Evolutionary conservation across 2,797 vertebrate genomes (phyloP), one percentile per base, ranked within the genome.

Genomic region (Dendrocincla tyrannina): DNA sequence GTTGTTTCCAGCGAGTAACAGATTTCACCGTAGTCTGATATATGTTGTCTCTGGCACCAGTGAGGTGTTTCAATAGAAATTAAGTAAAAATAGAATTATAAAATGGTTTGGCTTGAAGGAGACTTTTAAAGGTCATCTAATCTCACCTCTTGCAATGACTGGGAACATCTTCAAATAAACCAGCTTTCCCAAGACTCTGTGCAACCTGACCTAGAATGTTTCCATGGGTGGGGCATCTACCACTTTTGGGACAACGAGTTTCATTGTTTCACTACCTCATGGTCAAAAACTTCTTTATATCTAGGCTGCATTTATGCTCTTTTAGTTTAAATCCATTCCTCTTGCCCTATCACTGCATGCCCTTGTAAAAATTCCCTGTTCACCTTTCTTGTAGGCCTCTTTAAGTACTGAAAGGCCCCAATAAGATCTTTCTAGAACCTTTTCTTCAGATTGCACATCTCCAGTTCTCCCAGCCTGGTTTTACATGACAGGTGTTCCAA

Each of bases 391-490:
- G 10, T 19, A 42, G 32, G 11, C 1, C 17, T 13, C 22, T 75
- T 64, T 28, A 47, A 47, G 10, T 25, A 42, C 13, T n/a, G 16
- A 47, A 76, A 42, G 11, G 5, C 4, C 20, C 35, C 11, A 41
- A 16, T n/a, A 46, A 16, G 0, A 0, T 42, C 52, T 66, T 46
- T 7, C 19, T 18, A 14, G 19, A 91, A 16, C 32, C 0, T 0
- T 22, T 47, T 53, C 39, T 70, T 28, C 52, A 37, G 27, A 5
- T 13, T 37, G 46, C 35, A n/a, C 23, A 76, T 25, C 11, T 25
- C 8, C 5, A 87, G 1, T 22, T 55, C 33, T 42, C 23, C n/a
- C 27, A 60, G 12, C 5, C 41, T 66, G 6, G 47, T 52, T 13
- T 60, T 37, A 37, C 14, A 60, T 19, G 10, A 66, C 7, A 82